Conservation (phyloP, 2,113 vertebrate genomes). For the Damaliscus lunatus region DNA sequence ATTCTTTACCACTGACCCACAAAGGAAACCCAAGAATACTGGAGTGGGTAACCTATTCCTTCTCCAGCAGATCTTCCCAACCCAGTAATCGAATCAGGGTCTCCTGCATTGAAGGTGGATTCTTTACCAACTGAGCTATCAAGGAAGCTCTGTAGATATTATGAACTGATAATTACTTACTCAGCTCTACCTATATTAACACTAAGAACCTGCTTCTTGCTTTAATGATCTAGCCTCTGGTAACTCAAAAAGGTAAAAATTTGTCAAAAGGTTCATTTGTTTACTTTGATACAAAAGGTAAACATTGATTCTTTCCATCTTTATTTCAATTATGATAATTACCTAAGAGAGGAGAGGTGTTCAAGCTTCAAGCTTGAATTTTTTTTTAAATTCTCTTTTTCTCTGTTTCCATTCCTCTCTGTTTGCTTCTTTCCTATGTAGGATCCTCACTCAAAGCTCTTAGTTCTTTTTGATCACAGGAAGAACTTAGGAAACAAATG, state of each 20-base stretch:
- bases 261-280: background rate
- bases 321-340: background rate
- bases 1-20: background rate
- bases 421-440: background rate
- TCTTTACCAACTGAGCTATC: background rate
- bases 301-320: background rate
- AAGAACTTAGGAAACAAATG: background rate
- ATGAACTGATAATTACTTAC: background rate
- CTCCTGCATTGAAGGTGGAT: background rate
- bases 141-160: background rate
- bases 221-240: background rate
- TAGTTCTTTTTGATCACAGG: background rate
- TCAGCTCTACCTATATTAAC: background rate
- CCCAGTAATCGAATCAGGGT: accelerated
- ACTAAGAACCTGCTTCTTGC: background rate
- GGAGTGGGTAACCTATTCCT: background rate
- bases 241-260: background rate
- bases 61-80: background rate
- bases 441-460: background rate
- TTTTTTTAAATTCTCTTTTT: background rate
- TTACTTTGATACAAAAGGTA: background rate
- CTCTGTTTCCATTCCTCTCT: background rate
- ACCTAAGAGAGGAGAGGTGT: background rate
- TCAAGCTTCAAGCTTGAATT: background rate
- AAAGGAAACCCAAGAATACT: background rate